Conservation (phyloP, 2,113 vertebrate species). For the Tympanuchus pallidicinctus region DNA sequence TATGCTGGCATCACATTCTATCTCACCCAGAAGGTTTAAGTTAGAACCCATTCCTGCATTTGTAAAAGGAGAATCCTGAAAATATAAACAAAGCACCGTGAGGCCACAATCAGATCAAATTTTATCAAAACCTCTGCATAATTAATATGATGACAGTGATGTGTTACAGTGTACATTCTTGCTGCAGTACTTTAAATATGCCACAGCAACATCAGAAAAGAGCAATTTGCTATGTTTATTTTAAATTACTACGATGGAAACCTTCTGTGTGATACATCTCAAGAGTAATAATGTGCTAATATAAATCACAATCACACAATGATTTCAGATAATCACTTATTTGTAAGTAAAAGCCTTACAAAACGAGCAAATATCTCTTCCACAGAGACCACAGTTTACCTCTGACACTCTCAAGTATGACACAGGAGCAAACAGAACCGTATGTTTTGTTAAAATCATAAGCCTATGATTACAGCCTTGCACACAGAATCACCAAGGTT, state of each 20-base stretch:
- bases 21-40: conserved; percentile 95
- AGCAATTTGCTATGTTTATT: not conserved
- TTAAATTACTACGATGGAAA: not conserved
- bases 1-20: conserved; percentile 98
- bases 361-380: fast-evolving
- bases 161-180: not conserved
- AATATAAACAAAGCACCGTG: conserved; percentile 40
- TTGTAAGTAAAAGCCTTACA: not conserved
- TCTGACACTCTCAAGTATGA: not conserved
- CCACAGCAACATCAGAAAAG: not conserved
- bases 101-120: not conserved
- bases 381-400: not conserved
- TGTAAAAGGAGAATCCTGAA: conserved; percentile 97
- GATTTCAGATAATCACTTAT: not conserved
- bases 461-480: not conserved
- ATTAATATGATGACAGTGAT: not conserved
- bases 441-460: not conserved
- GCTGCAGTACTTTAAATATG: not conserved
- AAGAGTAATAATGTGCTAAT: not conserved
- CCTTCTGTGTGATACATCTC: fast-evolving
- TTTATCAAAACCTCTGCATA: not conserved
- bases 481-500: not conserved
- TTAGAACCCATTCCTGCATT: conserved; percentile 98
- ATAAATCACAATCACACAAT: not conserved
- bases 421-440: not conserved